Evolutionary conservation across 2,113 vertebrate species (phyloP).

Genomic region (Reinhardtius hippoglossoides): DNA sequence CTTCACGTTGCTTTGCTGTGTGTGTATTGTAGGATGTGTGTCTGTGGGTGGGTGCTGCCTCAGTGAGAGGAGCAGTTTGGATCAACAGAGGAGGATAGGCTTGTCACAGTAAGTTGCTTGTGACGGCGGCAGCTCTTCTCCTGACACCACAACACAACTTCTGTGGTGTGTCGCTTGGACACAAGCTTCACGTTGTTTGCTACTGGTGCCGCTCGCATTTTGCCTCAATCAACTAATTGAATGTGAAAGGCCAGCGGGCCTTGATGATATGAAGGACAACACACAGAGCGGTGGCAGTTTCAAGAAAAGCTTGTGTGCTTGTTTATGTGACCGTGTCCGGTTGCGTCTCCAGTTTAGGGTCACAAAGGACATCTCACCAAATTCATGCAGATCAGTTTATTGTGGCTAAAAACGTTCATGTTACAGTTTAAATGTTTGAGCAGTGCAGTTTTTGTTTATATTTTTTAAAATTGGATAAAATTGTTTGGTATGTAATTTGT

Average conservation of each 20-base stretch:
- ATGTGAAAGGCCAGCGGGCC: constrained; percentile 79
- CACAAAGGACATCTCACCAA: not conserved
- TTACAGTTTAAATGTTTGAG: not conserved
- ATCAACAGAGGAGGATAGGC: constrained; percentile 69
- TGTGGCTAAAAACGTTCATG: not conserved
- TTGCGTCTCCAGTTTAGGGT: constrained; percentile 16
- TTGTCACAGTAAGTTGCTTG: constrained; percentile 74
- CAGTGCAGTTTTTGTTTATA: not conserved
- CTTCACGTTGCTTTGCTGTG: constrained; percentile 37
- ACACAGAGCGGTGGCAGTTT: constrained; percentile 57
- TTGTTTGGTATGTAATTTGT: not conserved
- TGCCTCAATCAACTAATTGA: constrained; percentile 84
- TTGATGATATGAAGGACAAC: constrained; percentile 78
- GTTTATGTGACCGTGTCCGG: constrained; percentile 32
- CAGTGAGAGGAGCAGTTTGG: constrained; percentile 53
- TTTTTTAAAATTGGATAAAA: not conserved
- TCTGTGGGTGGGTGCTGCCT: constrained; percentile 33
- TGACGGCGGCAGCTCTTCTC: constrained; percentile 70
- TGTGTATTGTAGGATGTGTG: constrained; percentile 15
- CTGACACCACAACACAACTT: constrained; percentile 77
- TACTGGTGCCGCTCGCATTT: constrained; percentile 80
- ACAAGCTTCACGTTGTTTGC: constrained; percentile 75
- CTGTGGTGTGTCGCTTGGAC: constrained; percentile 76
- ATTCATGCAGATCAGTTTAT: not conserved
- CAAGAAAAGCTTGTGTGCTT: constrained; percentile 68